Evolutionary conservation across 2,888 invertebrate species (phyloP), one percentile per base, ranked within the genome.

Genomic region (Amiota communis): DNA sequence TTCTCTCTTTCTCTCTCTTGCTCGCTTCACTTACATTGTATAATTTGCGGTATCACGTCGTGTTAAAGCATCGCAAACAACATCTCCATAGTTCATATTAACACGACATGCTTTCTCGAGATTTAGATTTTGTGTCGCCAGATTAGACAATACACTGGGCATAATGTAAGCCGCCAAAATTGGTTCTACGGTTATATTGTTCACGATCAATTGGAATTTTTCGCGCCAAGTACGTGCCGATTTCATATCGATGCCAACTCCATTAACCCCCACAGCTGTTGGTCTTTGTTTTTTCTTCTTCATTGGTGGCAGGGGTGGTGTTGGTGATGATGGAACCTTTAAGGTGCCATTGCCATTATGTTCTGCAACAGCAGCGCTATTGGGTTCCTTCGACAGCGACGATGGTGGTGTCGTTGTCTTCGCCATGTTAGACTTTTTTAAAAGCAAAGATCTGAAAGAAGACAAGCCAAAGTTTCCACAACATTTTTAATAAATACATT

Each of bases 71-170:
- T 94, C 93, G 88, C 96, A 96, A 3, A 96, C 92, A 78, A 93
- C 92, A 72, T 93, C 92, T 0, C 93, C 92, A 82, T 94, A 95
- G 10, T 90, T 91, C 82, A 96, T 91, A 88, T 96, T 96, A 0
- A 96, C 96, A 77, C 96, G 90, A 87, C 96, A 96, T 0, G 96
- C 96, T 89, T 96, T 96, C 88, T 96, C 96, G 85, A 96, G 91
- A 88, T 95, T 95, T 69, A 96, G 90, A 89, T 96, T 96, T 89
- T 96, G 96, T 59, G 95, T 95, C 20, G 96, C 96, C 78, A 96
- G 87, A 64, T 93, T 93, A 1, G 96, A 93, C 13, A 93, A 87
- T 8, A 93, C 93, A 72, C 93, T 93, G 2, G 93, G 93, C 77
- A 93, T 90, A 0, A 93, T 92, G 81, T 92, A 93, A 72, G 92